Base-by-base conservation (phyloP, 1,140 invertebrate genomes). In the Callitettix versicolor region DNA sequence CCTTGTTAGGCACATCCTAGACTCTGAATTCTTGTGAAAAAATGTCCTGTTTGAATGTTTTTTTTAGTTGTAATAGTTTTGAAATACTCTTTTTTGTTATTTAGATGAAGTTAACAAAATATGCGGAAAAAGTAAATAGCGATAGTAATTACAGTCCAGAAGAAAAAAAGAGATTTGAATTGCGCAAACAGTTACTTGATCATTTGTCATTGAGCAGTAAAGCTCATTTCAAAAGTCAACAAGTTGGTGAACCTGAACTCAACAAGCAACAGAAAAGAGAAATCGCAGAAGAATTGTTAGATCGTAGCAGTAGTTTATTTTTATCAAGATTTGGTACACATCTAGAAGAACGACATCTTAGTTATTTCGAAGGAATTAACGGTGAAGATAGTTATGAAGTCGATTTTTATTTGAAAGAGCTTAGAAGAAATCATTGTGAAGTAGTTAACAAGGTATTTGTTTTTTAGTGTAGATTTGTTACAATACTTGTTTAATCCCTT, bases 291-390 rank as follows among this genome's bases (percentile, higher is more conserved):
- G 71, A 82, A 42, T 59, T 86, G n/a, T 80, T 86, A 26, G 65
- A 76, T 22, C 76, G 79, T 61, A 87, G 78, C 62, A 76, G 79
- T 7, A 70, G 71, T 14, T 71, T 73, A 26, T 95, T 94, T 69
- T 67, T 94, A 1, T 69, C 76, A 9, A 79, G 82, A 60, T 94
- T 91, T 71, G 86, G 88, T 12, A 78, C 79, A 62, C 79, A 78
- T 66, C 66, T 93, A n/a, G 71, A 72, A 53, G 63, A 73, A 49
- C 70, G 82, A 48, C 83, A 91, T 65, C 66, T 90, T 2, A 58
- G 69, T 22, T 86, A 79, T 65, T 91, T 92, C 62, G 49, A 64
- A 55, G 48, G 62, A n/a, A 56, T 66, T 22, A 38, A 56, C 12
- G 64, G 66, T 46, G 68, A 71, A 26, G 63, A 69, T 26, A 68